Conservation (phyloP, 2,888 invertebrate species). For the Vannuccia rotundouncinata region DNA sequence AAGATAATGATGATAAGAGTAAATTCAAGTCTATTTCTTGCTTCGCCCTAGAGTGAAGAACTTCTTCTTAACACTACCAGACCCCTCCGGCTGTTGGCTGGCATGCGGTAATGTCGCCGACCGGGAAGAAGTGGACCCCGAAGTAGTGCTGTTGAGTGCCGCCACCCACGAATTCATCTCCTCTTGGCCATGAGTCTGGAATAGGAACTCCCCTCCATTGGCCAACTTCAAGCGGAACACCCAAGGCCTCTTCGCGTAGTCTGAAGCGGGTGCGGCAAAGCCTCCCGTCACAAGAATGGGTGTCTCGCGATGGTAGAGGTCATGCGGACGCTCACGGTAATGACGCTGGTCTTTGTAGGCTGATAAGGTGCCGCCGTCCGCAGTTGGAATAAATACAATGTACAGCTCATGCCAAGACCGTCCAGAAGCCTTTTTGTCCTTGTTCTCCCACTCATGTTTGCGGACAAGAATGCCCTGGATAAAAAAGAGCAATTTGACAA, state of each 20-base stretch:
- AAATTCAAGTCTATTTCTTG: background rate
- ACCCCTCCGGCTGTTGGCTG: background rate
- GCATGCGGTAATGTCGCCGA: conserved; percentile 20
- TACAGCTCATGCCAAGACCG: conserved; percentile 60
- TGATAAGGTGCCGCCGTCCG: conserved; percentile 2
- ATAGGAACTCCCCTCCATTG: conserved; percentile 89
- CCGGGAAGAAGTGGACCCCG: background rate
- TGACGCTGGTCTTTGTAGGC: conserved; percentile 34
- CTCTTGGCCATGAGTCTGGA: conserved; percentile 84
- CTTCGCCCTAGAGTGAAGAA: conserved; percentile 37
- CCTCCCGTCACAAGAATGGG: conserved; percentile 79
- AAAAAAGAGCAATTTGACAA: too few species aligned
- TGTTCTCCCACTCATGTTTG: conserved; percentile 65
- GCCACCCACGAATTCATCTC: conserved; percentile 60
- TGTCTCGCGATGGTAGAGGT: conserved; percentile 77
- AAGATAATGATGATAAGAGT: background rate
- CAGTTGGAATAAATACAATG: conserved; percentile 3
- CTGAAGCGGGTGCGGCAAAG: conserved; percentile 76
- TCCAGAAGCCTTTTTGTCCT: conserved; percentile 85
- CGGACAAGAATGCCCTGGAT: conserved; percentile 53
- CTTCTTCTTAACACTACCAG: conserved; percentile 32
- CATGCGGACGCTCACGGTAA: conserved; percentile 29
- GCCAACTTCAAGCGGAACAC: conserved; percentile 89
- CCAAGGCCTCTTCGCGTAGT: conserved; percentile 98
- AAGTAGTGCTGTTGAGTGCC: conserved; percentile 62